These are phyloP conservation scores for Microtus ochrogaster DNA, from an alignment of 2,113 vertebrate species.

Conservation along the genomic window DNA sequence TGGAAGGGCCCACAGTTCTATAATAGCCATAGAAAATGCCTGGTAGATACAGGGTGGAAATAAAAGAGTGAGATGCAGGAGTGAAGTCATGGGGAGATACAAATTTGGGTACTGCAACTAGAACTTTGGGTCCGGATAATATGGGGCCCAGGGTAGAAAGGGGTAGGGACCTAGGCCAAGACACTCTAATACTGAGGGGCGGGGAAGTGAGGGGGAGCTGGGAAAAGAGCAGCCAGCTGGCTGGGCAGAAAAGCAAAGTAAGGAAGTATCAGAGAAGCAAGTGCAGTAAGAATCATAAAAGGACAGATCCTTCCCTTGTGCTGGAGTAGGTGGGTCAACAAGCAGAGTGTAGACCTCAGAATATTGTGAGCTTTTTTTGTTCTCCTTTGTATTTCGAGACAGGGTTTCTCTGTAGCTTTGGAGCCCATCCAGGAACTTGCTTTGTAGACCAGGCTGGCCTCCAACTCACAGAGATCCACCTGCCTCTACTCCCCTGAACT, in stretches of 20 bases:
- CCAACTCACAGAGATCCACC: no score
- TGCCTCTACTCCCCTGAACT: no score
- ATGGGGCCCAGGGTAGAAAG: neutral
- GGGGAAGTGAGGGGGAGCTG: neutral
- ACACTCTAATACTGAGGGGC: neutral
- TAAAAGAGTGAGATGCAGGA: neutral
- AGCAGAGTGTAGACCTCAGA: neutral
- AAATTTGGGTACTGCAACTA: neutral
- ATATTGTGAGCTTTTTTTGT: neutral
- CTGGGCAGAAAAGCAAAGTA: neutral
- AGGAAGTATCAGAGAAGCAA: neutral
- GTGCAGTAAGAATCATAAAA: neutral
- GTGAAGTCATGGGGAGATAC: neutral
- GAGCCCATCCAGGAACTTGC: no score
- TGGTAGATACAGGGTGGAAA: neutral
- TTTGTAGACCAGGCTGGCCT: no score
- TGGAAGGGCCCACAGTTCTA: neutral
- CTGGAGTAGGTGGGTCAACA: neutral
- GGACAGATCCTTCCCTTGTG: neutral
- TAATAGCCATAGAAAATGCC: neutral
- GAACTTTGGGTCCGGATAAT: neutral
- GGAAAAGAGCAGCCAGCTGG: neutral
- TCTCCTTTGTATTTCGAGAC: no score
- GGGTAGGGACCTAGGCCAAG: neutral
- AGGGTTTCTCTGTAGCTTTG: no score